Evolutionary conservation across 2,113 vertebrate genomes (phyloP).

Genomic region (Chunga burmeisteri): DNA sequence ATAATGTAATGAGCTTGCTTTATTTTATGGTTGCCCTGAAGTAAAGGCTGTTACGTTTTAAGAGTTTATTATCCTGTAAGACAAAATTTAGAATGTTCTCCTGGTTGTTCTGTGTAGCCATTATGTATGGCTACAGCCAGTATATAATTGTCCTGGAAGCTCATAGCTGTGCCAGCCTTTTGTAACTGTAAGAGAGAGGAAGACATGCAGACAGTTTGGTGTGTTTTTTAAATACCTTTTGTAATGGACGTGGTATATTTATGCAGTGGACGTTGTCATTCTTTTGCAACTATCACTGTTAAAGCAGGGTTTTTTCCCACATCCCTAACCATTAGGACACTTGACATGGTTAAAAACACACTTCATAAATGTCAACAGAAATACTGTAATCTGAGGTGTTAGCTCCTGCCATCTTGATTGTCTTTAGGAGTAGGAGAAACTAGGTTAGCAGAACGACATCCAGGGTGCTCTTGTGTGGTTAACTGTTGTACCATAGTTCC

Average conservation of each 20-base stretch:
- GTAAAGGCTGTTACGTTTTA: not conserved
- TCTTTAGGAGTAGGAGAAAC: not conserved
- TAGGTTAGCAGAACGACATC: not conserved
- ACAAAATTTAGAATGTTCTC: not conserved
- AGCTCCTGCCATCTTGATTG: not conserved
- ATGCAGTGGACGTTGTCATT: not conserved
- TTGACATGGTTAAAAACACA: not conserved
- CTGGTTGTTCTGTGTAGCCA: not conserved
- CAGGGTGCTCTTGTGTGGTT: not conserved
- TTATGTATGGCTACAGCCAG: not conserved
- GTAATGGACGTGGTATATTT: not conserved
- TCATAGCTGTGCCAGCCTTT: not conserved
- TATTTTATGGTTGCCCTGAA: not conserved
- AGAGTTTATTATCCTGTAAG: not conserved
- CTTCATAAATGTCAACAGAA: not conserved
- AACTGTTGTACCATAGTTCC: not conserved
- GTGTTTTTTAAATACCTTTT: not conserved
- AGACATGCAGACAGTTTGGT: not conserved
- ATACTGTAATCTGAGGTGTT: not conserved
- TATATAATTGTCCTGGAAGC: not conserved
- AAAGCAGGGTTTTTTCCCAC: fast-evolving
- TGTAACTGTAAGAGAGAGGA: not conserved
- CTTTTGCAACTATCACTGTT: not conserved
- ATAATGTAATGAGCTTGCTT: not conserved
- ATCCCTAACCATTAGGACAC: not conserved